Evolutionary conservation across 2,888 invertebrate genomes (phyloP).

Genomic region (Nematopogon swammerdamellus): DNA sequence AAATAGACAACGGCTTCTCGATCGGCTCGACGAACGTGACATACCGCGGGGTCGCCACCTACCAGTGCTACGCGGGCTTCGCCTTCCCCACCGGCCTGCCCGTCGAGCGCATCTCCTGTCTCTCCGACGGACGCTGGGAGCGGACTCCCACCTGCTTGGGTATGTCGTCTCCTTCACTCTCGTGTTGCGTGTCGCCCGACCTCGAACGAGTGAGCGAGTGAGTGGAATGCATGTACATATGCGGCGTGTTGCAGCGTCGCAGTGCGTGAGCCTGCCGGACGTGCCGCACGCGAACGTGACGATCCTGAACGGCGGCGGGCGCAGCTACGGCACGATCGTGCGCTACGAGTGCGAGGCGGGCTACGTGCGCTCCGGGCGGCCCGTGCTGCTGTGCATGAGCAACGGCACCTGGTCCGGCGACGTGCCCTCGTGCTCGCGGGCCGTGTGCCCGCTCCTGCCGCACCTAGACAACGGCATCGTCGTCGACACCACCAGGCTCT

Average conservation of each 20-base stretch:
- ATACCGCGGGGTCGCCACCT: constrained; percentile 88
- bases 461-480: constrained; percentile 85
- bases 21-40: constrained; percentile 95
- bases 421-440: constrained; percentile 82
- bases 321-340: constrained; percentile 91
- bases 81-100: constrained; percentile 86
- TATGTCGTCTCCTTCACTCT: constrained; percentile 35
- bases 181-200: too few relatives aligned
- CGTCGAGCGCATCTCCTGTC: constrained; percentile 84
- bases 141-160: constrained; percentile 87
- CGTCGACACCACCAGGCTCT: constrained; percentile 71
- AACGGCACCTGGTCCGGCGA: constrained; percentile 94
- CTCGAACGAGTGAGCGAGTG: too few relatives aligned
- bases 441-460: constrained; percentile 70
- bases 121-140: constrained; percentile 90
- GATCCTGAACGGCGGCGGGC: constrained; percentile 83
- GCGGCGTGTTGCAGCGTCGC: constrained; percentile 68
- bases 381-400: constrained; percentile 91
- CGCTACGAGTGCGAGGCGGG: constrained; percentile 91
- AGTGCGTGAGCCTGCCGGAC: constrained; percentile 83
- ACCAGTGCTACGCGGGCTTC: constrained; percentile 95
- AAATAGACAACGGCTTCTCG: constrained; percentile 96
- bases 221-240: too few relatives aligned
- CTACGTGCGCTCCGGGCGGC: constrained; percentile 82
- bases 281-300: constrained; percentile 85